phyloP scores from a whole-genome alignment of 1,140 invertebrate genomes.

The Apocrypta bakeri region DNA sequence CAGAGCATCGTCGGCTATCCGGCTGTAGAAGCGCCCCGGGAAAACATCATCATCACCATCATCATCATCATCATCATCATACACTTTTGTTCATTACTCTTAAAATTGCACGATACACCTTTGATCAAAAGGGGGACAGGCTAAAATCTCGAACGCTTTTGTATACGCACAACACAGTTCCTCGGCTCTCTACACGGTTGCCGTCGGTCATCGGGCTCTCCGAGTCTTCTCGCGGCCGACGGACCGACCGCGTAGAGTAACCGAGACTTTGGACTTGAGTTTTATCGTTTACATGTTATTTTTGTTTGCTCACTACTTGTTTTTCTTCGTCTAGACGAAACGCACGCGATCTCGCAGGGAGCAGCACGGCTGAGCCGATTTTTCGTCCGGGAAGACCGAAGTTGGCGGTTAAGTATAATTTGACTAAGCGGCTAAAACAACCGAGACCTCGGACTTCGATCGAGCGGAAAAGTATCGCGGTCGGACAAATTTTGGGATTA shows the following conservation, averaged over 20 bases:
- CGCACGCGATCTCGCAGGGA: no score
- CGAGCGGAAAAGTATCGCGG: neutral
- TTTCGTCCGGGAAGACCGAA: neutral
- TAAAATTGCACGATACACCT: slow-evolving; percentile 49
- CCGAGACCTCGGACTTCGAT: neutral
- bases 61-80: slow-evolving; percentile 19
- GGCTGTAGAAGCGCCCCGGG: slow-evolving; percentile 12
- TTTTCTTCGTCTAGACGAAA: slow-evolving; percentile 14
- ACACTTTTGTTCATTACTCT: slow-evolving; percentile 25
- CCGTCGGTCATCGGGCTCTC: neutral
- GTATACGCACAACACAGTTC: neutral
- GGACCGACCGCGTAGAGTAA: neutral
- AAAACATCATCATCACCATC: neutral
- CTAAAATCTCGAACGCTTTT: slow-evolving; percentile 27
- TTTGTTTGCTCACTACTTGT: neutral
- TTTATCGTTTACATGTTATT: neutral
- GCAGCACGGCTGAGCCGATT: neutral
- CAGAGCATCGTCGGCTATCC: slow-evolving; percentile 7
- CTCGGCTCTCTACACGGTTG: neutral
- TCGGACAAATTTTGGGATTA: neutral
- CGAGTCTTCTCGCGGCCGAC: neutral
- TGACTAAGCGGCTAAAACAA: slow-evolving; percentile 8
- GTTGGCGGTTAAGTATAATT: neutral
- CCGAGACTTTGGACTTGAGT: slow-evolving; percentile 27
- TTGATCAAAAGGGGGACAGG: slow-evolving; percentile 12